Conservation (phyloP, 2,888 invertebrate genomes). For the Eudasyphora cyanicolor region DNA sequence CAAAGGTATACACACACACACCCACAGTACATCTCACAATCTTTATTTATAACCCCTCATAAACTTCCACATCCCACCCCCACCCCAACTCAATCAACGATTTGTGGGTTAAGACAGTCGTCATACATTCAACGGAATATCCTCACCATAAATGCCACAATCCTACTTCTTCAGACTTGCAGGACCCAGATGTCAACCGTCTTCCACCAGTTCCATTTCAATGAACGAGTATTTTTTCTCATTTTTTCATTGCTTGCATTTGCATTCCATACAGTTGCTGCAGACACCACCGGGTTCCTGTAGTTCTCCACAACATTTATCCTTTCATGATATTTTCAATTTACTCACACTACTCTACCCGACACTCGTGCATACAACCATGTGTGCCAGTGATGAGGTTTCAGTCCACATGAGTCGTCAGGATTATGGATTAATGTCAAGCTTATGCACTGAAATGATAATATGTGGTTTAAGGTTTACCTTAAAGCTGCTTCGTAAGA, state of each 20-base stretch:
- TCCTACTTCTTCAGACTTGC: background rate
- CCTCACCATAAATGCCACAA: background rate
- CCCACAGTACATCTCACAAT: background rate
- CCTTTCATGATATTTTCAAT: constrained; percentile 14
- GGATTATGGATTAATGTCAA: constrained; percentile 40
- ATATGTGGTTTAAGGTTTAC: constrained; percentile 17
- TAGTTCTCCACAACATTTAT: constrained; percentile 32
- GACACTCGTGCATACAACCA: background rate
- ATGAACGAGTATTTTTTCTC: no score
- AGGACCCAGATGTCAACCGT: constrained; percentile 19
- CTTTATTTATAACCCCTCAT: no score
- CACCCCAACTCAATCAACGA: background rate
- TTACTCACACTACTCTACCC: background rate
- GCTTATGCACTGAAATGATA: constrained; percentile 19
- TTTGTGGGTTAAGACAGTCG: background rate
- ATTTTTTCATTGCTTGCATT: constrained; percentile 33
- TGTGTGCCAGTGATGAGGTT: background rate
- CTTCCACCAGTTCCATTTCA: background rate
- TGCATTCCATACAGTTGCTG: constrained; percentile 39
- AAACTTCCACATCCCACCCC: background rate
- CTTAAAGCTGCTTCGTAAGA: background rate
- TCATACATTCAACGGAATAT: background rate
- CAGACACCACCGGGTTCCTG: background rate
- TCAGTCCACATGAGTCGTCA: constrained; percentile 10
- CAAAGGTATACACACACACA: background rate